These are phyloP conservation scores for Crocallis elinguaria DNA, from an alignment of 2,888 invertebrate species.

Conservation along the genomic window DNA sequence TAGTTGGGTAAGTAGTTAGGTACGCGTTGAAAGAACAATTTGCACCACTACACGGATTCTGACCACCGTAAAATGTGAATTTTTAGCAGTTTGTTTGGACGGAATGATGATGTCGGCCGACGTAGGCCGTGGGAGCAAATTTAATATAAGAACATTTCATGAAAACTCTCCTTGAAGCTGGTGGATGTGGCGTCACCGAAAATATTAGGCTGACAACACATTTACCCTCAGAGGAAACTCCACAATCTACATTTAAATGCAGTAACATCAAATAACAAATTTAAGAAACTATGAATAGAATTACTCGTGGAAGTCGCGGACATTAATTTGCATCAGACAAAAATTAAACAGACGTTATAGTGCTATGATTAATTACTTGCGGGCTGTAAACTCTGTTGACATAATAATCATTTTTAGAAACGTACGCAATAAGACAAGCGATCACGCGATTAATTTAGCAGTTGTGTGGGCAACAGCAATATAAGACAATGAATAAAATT, in stretches of 20 bases:
- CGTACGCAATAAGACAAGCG: slow-evolving; percentile 24
- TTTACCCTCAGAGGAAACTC: too few relatives aligned
- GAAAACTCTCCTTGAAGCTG: slow-evolving; percentile 3
- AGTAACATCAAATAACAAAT: slow-evolving; percentile 1
- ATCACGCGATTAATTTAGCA: slow-evolving; percentile 17
- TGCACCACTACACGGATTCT: slow-evolving; percentile 42
- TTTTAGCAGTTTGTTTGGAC: slow-evolving; percentile 46
- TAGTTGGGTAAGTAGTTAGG: not conserved
- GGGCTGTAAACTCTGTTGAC: slow-evolving; percentile 26
- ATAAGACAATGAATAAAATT: slow-evolving; percentile 46
- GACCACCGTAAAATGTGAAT: slow-evolving; percentile 50
- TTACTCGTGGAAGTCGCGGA: slow-evolving; percentile 31
- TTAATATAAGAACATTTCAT: slow-evolving; percentile 1
- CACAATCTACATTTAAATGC: slow-evolving; percentile 3
- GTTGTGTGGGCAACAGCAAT: slow-evolving; percentile 10
- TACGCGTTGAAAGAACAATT: slow-evolving; percentile 26
- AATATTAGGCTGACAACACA: not conserved
- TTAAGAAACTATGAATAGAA: slow-evolving; percentile 22
- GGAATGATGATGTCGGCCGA: slow-evolving; percentile 27
- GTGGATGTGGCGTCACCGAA: slow-evolving; percentile 9
- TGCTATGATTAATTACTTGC: slow-evolving; percentile 36
- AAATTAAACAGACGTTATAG: slow-evolving; percentile 35
- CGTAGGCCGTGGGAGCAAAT: slow-evolving; percentile 23
- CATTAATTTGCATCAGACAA: slow-evolving; percentile 35
- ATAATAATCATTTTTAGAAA: slow-evolving; percentile 31